These are phyloP conservation scores for Eristalis arbustorum DNA, from an alignment of 2,888 invertebrate species.

Conservation along the genomic window DNA sequence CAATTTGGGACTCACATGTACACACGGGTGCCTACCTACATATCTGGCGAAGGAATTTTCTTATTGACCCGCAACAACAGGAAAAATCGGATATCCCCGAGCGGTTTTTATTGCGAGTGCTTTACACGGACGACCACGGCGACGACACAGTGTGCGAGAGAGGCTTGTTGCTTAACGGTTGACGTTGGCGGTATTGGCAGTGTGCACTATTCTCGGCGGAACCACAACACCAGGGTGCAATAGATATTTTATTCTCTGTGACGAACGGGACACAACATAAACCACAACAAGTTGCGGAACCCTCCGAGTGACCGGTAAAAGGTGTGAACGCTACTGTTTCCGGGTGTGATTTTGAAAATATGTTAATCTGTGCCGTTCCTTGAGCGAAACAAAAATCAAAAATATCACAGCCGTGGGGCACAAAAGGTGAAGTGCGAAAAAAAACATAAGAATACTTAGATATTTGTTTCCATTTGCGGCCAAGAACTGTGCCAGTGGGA, in stretches of 20 bases:
- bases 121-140: neutral
- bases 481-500: neutral
- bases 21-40: neutral
- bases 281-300: conserved; percentile 60
- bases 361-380: conserved; percentile 22
- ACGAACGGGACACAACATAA: conserved; percentile 40
- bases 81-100: conserved; percentile 62
- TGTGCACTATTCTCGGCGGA: conserved; percentile 35
- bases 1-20: conserved; percentile 51
- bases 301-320: conserved; percentile 61
- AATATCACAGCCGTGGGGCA: neutral
- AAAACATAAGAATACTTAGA: neutral
- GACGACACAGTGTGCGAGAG: conserved; percentile 23
- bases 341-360: conserved; percentile 58
- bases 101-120: conserved; percentile 29
- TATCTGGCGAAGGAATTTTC: conserved; percentile 24
- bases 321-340: conserved; percentile 60
- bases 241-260: conserved; percentile 29
- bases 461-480: neutral
- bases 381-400: neutral
- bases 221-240: conserved; percentile 29
- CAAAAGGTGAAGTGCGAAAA: neutral
- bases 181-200: conserved; percentile 31
- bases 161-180: conserved; percentile 59
- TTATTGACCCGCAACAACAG: conserved; percentile 58